Evolutionary conservation across 2,113 vertebrate genomes (phyloP).

Genomic region (Tupaia chinensis): DNA sequence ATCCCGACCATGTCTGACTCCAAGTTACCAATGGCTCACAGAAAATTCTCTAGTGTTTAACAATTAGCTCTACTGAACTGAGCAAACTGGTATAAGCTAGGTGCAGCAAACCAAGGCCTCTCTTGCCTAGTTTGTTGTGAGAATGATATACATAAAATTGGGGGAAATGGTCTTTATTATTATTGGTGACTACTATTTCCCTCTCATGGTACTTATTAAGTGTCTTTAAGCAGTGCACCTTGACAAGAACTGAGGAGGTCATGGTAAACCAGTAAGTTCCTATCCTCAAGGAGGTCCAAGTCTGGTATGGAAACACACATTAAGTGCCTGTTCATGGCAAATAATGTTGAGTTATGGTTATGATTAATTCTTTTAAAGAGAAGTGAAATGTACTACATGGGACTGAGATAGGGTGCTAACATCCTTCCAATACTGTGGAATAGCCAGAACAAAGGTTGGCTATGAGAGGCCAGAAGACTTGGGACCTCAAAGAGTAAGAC

Average conservation of each 20-base stretch:
- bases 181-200: neutral
- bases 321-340: neutral
- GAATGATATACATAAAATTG: neutral
- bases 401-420: too few relatives aligned
- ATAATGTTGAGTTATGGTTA: neutral
- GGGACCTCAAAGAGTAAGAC: neutral
- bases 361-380: neutral
- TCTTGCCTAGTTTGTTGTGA: neutral
- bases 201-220: neutral
- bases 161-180: neutral
- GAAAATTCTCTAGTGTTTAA: neutral
- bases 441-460: neutral
- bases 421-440: too few relatives aligned
- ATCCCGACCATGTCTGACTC: neutral
- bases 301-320: neutral
- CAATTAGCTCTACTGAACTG: neutral
- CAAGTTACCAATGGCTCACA: neutral
- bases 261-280: neutral
- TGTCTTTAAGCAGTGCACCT: neutral
- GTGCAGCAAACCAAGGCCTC: neutral
- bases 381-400: neutral
- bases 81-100: neutral
- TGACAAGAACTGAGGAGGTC: neutral
- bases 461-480: neutral
- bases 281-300: neutral